These are phyloP conservation scores for Chaetophractus vellerosus DNA, from an alignment of 2,797 vertebrate species.

Conservation along the genomic window DNA sequence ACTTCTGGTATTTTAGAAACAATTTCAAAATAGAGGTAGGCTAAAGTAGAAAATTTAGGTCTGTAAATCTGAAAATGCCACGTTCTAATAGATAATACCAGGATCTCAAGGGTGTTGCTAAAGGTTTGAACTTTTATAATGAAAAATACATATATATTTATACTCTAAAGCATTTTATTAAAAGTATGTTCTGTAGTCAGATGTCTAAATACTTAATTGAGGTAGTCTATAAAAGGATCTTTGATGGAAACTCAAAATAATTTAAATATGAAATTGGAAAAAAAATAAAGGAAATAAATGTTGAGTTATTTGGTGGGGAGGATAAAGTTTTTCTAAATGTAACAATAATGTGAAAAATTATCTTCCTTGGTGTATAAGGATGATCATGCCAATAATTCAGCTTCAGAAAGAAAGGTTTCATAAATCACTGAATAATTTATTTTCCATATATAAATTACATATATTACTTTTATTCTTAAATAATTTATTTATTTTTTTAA, in stretches of 20 bases:
- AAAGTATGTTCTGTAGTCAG: not conserved
- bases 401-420: conserved; percentile 18
- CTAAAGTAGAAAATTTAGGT: not conserved
- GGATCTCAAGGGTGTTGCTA: not conserved
- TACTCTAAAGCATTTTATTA: not conserved
- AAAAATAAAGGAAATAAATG: not conserved
- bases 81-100: not conserved
- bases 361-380: not conserved
- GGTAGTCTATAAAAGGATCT: not conserved
- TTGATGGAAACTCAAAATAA: not conserved
- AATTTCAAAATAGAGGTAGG: conserved; percentile 53
- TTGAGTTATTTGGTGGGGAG: not conserved
- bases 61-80: conserved; percentile 2
- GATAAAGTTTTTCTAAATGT: not conserved
- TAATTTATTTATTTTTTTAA: too few species aligned
- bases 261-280: not conserved
- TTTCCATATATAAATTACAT: not conserved
- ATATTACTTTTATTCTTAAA: not conserved
- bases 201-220: not conserved
- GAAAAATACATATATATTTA: conserved; percentile 7
- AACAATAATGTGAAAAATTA: not conserved
- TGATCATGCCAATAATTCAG: not conserved
- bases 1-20: conserved; percentile 57
- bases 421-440: not conserved
- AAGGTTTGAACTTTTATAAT: not conserved